Conservation (phyloP, 2,888 invertebrate species). For the Eretmocerus hayati region DNA sequence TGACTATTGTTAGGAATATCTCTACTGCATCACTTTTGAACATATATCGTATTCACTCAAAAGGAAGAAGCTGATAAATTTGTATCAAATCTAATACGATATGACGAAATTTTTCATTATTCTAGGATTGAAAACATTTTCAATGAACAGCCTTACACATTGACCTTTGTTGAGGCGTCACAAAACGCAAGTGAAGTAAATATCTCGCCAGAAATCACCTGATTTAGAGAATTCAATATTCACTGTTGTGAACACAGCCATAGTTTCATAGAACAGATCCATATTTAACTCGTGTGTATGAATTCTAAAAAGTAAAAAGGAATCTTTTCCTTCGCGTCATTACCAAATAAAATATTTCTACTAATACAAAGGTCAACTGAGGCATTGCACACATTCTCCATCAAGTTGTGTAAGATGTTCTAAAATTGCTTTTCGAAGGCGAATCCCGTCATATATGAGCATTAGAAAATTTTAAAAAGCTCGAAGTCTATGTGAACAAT, state of each 20-base stretch:
- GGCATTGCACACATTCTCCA: constrained; percentile 22
- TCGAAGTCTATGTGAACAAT: constrained; percentile 11
- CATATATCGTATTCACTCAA: constrained; percentile 40
- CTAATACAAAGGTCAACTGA: constrained; percentile 21
- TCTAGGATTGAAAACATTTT: constrained; percentile 30
- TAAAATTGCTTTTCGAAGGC: constrained; percentile 22
- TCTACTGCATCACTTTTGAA: constrained; percentile 56
- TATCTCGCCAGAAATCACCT: too few relatives aligned
- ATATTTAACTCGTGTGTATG: too few relatives aligned
- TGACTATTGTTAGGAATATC: constrained; percentile 56
- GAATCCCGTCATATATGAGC: constrained; percentile 19
- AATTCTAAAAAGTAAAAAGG: too few relatives aligned
- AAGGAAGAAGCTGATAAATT: constrained; percentile 48
- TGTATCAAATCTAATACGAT: constrained; percentile 48
- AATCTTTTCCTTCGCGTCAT: too few relatives aligned
- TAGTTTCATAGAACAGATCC: too few relatives aligned
- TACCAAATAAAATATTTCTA: neutral
- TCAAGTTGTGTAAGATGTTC: constrained; percentile 22
- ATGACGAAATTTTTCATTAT: constrained; percentile 33
- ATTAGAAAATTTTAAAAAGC: constrained; percentile 17
- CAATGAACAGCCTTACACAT: constrained; percentile 26
- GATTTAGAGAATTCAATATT: too few relatives aligned
- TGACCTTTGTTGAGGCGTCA: constrained; percentile 23
- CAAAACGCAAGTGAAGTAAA: too few relatives aligned
- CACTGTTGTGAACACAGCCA: too few relatives aligned